Evolutionary conservation across 2,888 invertebrate genomes (phyloP).

Genomic region (Julus scanicus): DNA sequence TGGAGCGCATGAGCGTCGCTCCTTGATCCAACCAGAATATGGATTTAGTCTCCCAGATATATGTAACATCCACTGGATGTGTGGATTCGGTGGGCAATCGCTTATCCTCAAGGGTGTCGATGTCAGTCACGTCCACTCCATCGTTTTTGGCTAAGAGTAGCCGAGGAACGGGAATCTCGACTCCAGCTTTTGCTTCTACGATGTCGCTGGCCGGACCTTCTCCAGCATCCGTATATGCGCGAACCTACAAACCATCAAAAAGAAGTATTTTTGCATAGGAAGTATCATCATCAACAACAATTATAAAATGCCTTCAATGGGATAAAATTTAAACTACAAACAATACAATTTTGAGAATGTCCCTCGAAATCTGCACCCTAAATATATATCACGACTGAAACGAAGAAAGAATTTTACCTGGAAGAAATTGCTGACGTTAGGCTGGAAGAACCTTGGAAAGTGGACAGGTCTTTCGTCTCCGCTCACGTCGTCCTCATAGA

Average conservation of each 20-base stretch:
- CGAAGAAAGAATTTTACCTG: slow-evolving; percentile 67
- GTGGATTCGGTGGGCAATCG: slow-evolving; percentile 64
- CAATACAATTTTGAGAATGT: too few species aligned
- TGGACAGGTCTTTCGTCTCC: slow-evolving; percentile 72
- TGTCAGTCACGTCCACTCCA: slow-evolving; percentile 78
- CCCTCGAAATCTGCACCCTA: too few species aligned
- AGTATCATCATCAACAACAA: too few species aligned
- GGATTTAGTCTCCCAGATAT: slow-evolving; percentile 77
- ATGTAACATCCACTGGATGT: slow-evolving; percentile 77
- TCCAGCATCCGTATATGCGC: slow-evolving; percentile 83
- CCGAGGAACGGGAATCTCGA: slow-evolving; percentile 81
- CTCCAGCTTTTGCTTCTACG: slow-evolving; percentile 75
- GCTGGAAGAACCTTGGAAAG: slow-evolving; percentile 57
- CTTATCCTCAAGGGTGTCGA: slow-evolving; percentile 73
- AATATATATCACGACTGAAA: background rate
- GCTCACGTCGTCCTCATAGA: slow-evolving; percentile 55
- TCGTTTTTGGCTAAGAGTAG: slow-evolving; percentile 80
- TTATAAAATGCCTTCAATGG: too few species aligned
- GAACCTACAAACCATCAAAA: slow-evolving; percentile 71
- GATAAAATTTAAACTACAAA: too few species aligned
- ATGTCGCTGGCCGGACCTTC: slow-evolving; percentile 77
- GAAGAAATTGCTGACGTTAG: slow-evolving; percentile 75
- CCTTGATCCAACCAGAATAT: slow-evolving; percentile 86
- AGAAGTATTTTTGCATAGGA: too few species aligned
- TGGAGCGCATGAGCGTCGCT: slow-evolving; percentile 76